phyloP scores from a whole-genome alignment of 2,113 vertebrate species.

The Argyrosomus japonicus region DNA sequence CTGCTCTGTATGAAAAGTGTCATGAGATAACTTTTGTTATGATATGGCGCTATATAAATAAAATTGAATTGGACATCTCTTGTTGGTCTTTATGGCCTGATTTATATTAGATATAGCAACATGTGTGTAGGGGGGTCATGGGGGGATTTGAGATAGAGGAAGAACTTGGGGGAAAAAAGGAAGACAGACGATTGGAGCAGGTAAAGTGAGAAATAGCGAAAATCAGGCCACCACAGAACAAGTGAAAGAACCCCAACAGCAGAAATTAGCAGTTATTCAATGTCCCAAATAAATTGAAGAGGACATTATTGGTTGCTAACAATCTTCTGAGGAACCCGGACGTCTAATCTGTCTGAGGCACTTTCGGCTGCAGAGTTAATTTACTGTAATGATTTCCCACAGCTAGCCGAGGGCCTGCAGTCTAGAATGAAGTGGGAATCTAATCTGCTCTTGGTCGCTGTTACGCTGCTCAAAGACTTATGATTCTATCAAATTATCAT shows the following conservation, averaged over 20 bases:
- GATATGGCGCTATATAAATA: too few species aligned
- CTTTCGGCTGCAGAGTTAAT: constrained; percentile 55
- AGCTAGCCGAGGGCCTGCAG: constrained; percentile 38
- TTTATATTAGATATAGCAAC: constrained; percentile 5
- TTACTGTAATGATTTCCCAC: constrained; percentile 61
- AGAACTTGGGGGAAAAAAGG: background rate
- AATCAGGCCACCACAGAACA: constrained; percentile 3
- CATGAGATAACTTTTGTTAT: too few species aligned
- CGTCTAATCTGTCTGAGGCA: constrained; percentile 54
- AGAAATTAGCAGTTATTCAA: constrained; percentile 37
- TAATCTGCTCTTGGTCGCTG: constrained; percentile 41
- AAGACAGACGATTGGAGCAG: constrained; percentile 12
- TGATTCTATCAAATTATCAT: constrained; percentile 38
- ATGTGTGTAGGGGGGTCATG: too few species aligned
- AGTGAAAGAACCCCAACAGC: constrained; percentile 9
- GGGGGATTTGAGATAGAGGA: background rate
- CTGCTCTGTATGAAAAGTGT: too few species aligned
- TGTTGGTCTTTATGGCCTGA: background rate
- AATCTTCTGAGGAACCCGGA: constrained; percentile 60
- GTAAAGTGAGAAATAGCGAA: background rate
- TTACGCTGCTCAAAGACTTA: constrained; percentile 10
- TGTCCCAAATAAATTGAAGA: constrained; percentile 53
- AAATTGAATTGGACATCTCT: background rate
- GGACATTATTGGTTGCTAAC: constrained; percentile 68
- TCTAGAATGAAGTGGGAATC: constrained; percentile 19